A percentile compares a stretch with the other conserved stretches of the same genome.
phyloP scores from a whole-genome alignment of 2,888 invertebrate genomes.

The Agrilus cyanescens region DNA sequence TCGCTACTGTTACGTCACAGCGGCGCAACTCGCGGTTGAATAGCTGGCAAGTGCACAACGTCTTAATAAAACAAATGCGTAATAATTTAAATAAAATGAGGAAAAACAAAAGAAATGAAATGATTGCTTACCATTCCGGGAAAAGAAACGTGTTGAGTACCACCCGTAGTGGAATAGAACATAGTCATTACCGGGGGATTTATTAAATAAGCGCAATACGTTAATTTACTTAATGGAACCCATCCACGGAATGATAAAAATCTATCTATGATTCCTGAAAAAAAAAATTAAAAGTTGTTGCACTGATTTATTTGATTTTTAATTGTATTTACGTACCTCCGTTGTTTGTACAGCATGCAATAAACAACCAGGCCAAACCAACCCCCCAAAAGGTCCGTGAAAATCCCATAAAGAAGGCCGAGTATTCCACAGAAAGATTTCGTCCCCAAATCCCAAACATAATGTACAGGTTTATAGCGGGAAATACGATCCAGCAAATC shows the following conservation, averaged over 20 bases:
- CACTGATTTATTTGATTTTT: background rate
- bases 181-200: slow-evolving; percentile 45
- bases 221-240: slow-evolving; percentile 39
- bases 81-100: too few species aligned
- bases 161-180: slow-evolving; percentile 31
- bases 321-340: slow-evolving; percentile 29
- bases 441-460: slow-evolving; percentile 35
- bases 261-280: slow-evolving; percentile 33
- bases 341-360: slow-evolving; percentile 43
- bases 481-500: slow-evolving; percentile 30
- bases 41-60: background rate
- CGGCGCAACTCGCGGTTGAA: too few species aligned
- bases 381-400: slow-evolving; percentile 43
- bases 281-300: background rate
- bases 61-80: too few species aligned
- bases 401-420: slow-evolving; percentile 39
- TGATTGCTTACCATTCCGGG: slow-evolving; percentile 28
- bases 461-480: slow-evolving; percentile 32
- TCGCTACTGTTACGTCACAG: too few species aligned
- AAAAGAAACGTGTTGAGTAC: slow-evolving; percentile 25
- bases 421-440: slow-evolving; percentile 34
- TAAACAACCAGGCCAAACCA: slow-evolving; percentile 43
- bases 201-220: slow-evolving; percentile 45
- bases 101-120: too few species aligned
- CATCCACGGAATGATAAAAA: slow-evolving; percentile 30